These are phyloP conservation scores for Botia almorhae DNA, from an alignment of 2,797 vertebrate genomes.

Conservation along the genomic window DNA sequence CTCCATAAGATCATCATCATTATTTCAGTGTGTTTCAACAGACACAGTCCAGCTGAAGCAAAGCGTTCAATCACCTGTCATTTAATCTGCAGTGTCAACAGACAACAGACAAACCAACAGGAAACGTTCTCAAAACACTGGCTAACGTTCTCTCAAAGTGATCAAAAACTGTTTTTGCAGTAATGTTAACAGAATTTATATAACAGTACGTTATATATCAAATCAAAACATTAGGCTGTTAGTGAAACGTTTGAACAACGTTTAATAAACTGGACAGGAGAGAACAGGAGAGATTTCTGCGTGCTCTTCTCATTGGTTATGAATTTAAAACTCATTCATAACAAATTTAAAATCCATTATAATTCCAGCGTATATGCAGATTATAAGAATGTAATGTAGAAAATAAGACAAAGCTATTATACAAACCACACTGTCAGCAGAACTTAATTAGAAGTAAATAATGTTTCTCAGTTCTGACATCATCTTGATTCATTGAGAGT, in stretches of 20 bases:
- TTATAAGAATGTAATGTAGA: slow-evolving; percentile 32
- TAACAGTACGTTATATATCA: no score
- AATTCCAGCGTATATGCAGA: slow-evolving; percentile 45
- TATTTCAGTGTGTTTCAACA: slow-evolving; percentile 43
- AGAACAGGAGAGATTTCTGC: not conserved
- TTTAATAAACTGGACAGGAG: no score
- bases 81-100: not conserved
- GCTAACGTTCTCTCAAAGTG: no score
- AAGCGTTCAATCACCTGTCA: slow-evolving; percentile 18
- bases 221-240: no score
- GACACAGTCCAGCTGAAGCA: not conserved
- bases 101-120: no score
- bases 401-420: slow-evolving; percentile 37
- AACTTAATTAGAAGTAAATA: slow-evolving; percentile 77
- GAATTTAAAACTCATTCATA: slow-evolving; percentile 36
- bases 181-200: no score
- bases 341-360: slow-evolving; percentile 59
- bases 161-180: no score
- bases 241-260: no score
- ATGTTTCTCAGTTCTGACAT: not conserved
- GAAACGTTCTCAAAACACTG: no score
- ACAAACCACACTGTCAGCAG: slow-evolving; percentile 68
- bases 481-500: not conserved
- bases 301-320: not conserved
- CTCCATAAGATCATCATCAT: slow-evolving; percentile 45